Evolutionary conservation across 2,888 invertebrate genomes (phyloP).

Genomic region (Noctua fimbriata): DNA sequence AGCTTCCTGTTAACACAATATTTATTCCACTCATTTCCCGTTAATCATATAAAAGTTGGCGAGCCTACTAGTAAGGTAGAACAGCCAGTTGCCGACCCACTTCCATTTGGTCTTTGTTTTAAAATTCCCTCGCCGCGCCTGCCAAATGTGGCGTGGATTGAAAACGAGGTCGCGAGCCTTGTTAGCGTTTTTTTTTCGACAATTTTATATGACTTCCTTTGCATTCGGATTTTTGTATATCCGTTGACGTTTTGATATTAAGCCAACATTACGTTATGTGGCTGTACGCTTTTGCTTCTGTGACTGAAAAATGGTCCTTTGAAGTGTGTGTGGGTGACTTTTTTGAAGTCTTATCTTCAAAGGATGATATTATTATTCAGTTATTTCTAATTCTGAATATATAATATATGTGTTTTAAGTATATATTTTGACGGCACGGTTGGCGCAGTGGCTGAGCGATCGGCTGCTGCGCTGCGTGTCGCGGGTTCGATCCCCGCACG

Average conservation of each 20-base stretch:
- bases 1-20: slow-evolving; percentile 50
- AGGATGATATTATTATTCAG: background rate
- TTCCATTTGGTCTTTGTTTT: slow-evolving; percentile 77
- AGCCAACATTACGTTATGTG: slow-evolving; percentile 56
- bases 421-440: too few species aligned
- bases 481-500: too few species aligned
- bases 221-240: slow-evolving; percentile 58
- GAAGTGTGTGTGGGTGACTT: slow-evolving; percentile 1
- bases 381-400: background rate
- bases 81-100: slow-evolving; percentile 62
- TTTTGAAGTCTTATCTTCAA: background rate
- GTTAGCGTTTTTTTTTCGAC: slow-evolving; percentile 66
- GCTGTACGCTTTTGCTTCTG: slow-evolving; percentile 27
- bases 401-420: background rate
- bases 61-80: slow-evolving; percentile 60
- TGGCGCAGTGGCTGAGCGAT: too few species aligned
- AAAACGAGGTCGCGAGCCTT: slow-evolving; percentile 74
- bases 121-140: slow-evolving; percentile 77
- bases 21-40: slow-evolving; percentile 55
- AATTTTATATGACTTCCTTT: slow-evolving; percentile 67
- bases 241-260: slow-evolving; percentile 55
- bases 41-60: slow-evolving; percentile 60
- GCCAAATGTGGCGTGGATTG: slow-evolving; percentile 79
- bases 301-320: slow-evolving; percentile 21
- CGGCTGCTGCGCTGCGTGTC: too few species aligned